These are phyloP conservation scores for Stenoptilia bipunctidactyla DNA, from an alignment of 2,888 invertebrate species.

Conservation along the genomic window DNA sequence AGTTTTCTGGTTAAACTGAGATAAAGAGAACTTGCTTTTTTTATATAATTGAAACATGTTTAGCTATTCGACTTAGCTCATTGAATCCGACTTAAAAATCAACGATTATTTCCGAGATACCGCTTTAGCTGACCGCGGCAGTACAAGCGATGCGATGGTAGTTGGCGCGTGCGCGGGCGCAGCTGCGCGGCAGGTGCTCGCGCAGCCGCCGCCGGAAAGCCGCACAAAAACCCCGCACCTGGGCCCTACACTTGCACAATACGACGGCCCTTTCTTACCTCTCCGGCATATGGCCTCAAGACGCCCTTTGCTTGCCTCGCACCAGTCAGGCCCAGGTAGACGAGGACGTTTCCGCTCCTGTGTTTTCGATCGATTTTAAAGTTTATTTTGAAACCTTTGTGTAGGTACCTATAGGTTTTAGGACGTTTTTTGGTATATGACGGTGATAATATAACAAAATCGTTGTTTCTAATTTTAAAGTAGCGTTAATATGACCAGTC, in stretches of 20 bases:
- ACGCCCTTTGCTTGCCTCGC: constrained; percentile 20
- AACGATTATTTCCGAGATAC: too few species aligned
- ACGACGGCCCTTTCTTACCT: constrained; percentile 31
- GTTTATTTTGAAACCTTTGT: not conserved
- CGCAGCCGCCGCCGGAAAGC: constrained; percentile 63
- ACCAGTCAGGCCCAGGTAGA: not conserved
- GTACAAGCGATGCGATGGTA: constrained; percentile 21
- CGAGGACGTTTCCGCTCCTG: not conserved
- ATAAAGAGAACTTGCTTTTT: too few species aligned
- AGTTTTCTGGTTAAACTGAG: too few species aligned
- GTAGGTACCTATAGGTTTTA: not conserved
- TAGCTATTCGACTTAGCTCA: too few species aligned
- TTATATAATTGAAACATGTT: too few species aligned
- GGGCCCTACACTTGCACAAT: constrained; percentile 59
- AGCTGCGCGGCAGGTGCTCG: constrained; percentile 59
- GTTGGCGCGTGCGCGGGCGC: constrained; percentile 40
- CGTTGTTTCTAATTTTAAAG: too few species aligned
- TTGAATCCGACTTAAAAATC: too few species aligned
- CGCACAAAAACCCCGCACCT: constrained; percentile 66
- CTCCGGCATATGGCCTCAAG: constrained; percentile 38
- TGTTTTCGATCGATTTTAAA: too few species aligned
- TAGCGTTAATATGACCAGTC: too few species aligned
- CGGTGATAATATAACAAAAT: too few species aligned
- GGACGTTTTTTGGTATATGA: too few species aligned
- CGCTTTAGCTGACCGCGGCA: too few species aligned